phyloP scores from a whole-genome alignment of 2,888 invertebrate species.

The Operophtera brumata region DNA sequence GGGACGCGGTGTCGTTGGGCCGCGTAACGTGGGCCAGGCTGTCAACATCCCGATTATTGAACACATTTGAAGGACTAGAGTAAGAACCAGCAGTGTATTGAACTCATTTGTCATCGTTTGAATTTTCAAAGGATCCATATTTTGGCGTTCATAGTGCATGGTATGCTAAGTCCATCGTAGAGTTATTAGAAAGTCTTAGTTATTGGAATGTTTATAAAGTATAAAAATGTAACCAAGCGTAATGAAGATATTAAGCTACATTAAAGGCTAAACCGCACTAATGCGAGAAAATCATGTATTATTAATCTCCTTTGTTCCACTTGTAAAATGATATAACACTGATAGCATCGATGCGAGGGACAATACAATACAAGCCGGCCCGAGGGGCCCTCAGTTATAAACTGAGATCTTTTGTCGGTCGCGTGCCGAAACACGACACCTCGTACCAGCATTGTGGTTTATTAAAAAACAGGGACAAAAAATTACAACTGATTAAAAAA shows the following conservation, averaged over 20 bases:
- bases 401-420: constrained; percentile 54
- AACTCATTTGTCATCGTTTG: too few species aligned
- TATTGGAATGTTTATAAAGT: too few species aligned
- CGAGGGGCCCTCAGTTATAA: constrained; percentile 51
- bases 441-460: constrained; percentile 61
- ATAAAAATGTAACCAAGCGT: background rate
- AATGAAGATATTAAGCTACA: background rate
- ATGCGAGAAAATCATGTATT: constrained; percentile 24
- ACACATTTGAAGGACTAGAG: too few species aligned
- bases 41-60: too few species aligned
- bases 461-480: constrained; percentile 47
- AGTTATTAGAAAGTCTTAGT: too few species aligned
- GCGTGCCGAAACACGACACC: constrained; percentile 70
- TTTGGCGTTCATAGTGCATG: too few species aligned
- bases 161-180: too few species aligned
- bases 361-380: constrained; percentile 53
- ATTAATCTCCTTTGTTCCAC: constrained; percentile 43
- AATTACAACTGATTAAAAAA: constrained; percentile 32
- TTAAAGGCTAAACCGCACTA: constrained; percentile 11
- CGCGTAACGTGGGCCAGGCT: too few species aligned
- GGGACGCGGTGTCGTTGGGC: too few species aligned
- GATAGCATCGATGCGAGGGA: constrained; percentile 67
- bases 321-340: constrained; percentile 62
- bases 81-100: too few species aligned
- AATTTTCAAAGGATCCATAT: too few species aligned